A percentile compares a stretch with the other conserved stretches of the same genome.
Conservation (phyloP, 2,113 vertebrate species). For the Neotoma lepida region DNA sequence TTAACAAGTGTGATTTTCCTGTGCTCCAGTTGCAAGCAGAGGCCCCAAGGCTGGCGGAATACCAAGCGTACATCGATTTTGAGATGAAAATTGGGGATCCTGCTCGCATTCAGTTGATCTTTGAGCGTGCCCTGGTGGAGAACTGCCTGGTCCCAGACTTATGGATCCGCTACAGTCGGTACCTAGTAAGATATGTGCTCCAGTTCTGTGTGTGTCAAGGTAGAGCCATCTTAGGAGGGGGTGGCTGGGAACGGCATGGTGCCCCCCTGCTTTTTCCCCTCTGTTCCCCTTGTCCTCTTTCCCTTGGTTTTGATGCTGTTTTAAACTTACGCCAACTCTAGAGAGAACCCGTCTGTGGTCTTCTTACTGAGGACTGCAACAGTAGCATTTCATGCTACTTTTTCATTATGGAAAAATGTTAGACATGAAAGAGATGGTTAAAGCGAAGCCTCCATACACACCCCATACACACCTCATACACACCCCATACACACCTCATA, state of each 20-base stretch:
- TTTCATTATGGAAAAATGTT: background rate
- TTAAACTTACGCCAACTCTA: background rate
- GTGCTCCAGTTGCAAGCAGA: constrained; percentile 92
- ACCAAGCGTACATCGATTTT: constrained; percentile 95
- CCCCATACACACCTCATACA: too few species aligned
- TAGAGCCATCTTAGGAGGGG: background rate
- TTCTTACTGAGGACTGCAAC: background rate
- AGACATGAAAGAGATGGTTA: background rate
- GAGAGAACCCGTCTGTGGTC: background rate
- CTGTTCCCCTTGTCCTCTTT: background rate
- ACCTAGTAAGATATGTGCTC: constrained; percentile 90
- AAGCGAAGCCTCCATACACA: background rate
- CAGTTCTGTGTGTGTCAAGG: background rate
- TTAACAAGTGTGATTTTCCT: background rate
- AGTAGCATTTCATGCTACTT: too few species aligned
- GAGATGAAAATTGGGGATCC: constrained; percentile 95
- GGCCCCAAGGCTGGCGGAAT: constrained; percentile 93
- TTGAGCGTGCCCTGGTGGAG: constrained; percentile 94
- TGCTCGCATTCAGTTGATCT: constrained; percentile 93
- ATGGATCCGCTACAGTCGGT: constrained; percentile 94
- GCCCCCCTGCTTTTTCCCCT: background rate
- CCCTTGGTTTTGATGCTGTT: background rate
- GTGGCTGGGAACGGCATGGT: background rate
- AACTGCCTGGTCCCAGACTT: constrained; percentile 98
- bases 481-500: background rate